Conservation (phyloP, 2,113 vertebrate species). For the Emydocephalus ijimae region DNA sequence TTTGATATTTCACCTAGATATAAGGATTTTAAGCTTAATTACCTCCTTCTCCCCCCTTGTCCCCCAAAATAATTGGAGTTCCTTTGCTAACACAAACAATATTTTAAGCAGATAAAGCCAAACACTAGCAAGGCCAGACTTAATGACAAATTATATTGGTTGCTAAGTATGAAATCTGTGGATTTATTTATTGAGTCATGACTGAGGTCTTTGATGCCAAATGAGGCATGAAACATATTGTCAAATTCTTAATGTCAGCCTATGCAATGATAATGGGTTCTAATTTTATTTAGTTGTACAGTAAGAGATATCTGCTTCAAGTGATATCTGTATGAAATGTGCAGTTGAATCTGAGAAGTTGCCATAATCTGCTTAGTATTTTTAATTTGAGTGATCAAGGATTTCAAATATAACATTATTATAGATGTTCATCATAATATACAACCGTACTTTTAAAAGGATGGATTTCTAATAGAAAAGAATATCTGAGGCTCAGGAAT, state of each 20-base stretch:
- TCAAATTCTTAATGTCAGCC: slow-evolving; percentile 25
- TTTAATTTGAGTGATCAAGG: background rate
- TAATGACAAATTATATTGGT: slow-evolving; percentile 39
- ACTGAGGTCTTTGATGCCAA: slow-evolving; percentile 24
- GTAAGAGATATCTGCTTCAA: slow-evolving; percentile 5
- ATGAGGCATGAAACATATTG: slow-evolving; percentile 40
- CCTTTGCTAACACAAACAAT: background rate
- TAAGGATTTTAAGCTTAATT: background rate
- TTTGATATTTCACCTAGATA: background rate
- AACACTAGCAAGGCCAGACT: slow-evolving; percentile 23
- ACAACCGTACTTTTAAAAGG: background rate
- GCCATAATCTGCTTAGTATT: background rate
- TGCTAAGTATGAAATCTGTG: slow-evolving; percentile 38
- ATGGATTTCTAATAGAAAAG: background rate
- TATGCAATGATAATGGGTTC: slow-evolving; percentile 1
- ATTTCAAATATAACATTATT: background rate
- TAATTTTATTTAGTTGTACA: slow-evolving; percentile 30
- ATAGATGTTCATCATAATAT: background rate
- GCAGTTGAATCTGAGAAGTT: background rate
- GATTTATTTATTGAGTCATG: slow-evolving; percentile 38
- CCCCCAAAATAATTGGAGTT: background rate
- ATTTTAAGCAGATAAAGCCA: slow-evolving; percentile 22
- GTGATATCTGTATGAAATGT: background rate
- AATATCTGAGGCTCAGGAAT: background rate
- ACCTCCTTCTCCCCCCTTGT: background rate